A percentile compares a stretch with the other conserved stretches of the same genome.
Conservation (phyloP, 2,888 invertebrate genomes). For the Lasiommata megera region DNA sequence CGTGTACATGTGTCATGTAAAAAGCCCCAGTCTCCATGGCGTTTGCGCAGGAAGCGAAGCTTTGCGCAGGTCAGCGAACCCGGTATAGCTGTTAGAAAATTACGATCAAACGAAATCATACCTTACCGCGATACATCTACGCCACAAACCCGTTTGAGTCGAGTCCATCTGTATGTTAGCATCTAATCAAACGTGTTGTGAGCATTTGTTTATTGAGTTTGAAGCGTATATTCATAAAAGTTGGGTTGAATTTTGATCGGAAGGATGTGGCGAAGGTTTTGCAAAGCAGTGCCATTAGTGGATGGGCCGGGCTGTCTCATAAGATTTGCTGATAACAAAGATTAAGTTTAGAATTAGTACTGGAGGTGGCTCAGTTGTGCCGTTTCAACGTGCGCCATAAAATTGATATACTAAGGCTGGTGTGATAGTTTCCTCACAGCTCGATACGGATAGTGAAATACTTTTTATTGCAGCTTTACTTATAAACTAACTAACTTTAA, state of each 20-base stretch:
- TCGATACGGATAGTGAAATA: neutral
- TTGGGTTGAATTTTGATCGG: constrained; percentile 38
- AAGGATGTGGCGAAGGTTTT: constrained; percentile 38
- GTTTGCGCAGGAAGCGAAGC: constrained; percentile 56
- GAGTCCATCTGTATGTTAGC: constrained; percentile 41
- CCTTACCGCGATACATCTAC: constrained; percentile 33
- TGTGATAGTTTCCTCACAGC: neutral
- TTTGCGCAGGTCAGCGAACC: constrained; percentile 60
- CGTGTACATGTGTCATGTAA: constrained; percentile 36
- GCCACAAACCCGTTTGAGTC: constrained; percentile 24
- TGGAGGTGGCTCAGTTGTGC: constrained; percentile 27
- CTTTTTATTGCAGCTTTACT: too few relatives aligned
- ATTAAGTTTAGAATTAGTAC: constrained; percentile 44
- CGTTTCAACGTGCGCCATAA: constrained; percentile 16
- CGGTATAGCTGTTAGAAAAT: constrained; percentile 49
- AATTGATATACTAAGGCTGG: constrained; percentile 7
- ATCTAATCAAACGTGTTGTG: constrained; percentile 65
- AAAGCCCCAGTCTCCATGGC: constrained; percentile 43
- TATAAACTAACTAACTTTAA: too few relatives aligned
- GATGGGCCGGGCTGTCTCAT: constrained; percentile 54
- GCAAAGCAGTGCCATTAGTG: constrained; percentile 57
- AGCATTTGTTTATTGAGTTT: constrained; percentile 32
- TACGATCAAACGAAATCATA: constrained; percentile 32
- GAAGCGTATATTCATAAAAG: constrained; percentile 18
- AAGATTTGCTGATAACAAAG: constrained; percentile 56